These are phyloP conservation scores for Punctoribates punctum DNA, from an alignment of 2,888 invertebrate genomes.

Conservation along the genomic window DNA sequence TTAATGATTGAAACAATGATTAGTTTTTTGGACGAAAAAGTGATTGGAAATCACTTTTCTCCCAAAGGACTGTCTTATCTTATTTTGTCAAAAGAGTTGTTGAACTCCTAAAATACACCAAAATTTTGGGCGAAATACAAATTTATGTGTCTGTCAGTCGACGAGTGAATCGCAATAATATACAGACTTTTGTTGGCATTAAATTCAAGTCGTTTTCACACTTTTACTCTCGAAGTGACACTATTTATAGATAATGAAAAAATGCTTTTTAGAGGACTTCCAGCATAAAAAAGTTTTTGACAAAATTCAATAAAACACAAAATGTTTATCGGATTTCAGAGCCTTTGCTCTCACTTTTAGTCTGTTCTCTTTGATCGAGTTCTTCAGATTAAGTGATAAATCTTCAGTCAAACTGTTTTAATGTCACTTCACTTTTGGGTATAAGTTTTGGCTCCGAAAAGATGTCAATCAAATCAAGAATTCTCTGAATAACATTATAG, in stretches of 20 bases:
- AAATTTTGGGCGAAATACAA: too few relatives aligned
- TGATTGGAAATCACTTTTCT: background rate
- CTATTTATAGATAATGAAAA: background rate
- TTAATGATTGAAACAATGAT: background rate
- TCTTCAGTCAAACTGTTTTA: too few relatives aligned
- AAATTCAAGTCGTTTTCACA: constrained; percentile 7
- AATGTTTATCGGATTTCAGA: too few relatives aligned
- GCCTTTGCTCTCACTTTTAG: too few relatives aligned
- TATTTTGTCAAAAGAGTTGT: background rate
- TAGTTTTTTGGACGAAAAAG: background rate
- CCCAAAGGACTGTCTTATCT: background rate
- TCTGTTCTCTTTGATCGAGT: too few relatives aligned
- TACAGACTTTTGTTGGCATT: constrained; percentile 7
- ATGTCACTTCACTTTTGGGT: too few relatives aligned
- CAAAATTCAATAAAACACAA: background rate
- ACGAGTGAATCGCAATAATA: background rate
- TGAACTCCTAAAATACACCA: background rate
- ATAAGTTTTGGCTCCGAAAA: too few relatives aligned
- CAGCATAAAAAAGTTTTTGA: background rate
- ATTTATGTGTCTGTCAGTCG: background rate
- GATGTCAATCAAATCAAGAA: too few relatives aligned
- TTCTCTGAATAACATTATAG: too few relatives aligned
- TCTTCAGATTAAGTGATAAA: too few relatives aligned
- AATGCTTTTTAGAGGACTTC: background rate
- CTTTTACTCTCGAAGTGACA: constrained; percentile 6